phyloP scores from a whole-genome alignment of 2,113 vertebrate genomes.

The Nerophis ophidion region DNA sequence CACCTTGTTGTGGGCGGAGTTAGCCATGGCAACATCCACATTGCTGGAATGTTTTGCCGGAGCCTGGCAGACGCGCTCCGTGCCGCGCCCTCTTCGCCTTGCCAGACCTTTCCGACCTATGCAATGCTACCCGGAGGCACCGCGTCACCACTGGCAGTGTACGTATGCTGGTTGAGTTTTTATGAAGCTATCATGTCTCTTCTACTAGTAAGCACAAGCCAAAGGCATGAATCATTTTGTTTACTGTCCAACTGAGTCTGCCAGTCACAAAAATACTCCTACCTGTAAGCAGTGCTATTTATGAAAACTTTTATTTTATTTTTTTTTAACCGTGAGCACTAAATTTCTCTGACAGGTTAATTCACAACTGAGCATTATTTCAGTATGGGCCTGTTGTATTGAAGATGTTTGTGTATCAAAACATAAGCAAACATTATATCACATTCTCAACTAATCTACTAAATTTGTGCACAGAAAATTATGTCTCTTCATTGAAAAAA shows the following conservation, averaged over 20 bases:
- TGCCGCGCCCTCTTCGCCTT: slow-evolving; percentile 49
- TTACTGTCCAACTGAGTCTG: background rate
- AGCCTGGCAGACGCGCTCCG: slow-evolving; percentile 48
- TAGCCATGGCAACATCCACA: slow-evolving; percentile 61
- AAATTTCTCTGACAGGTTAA: no score
- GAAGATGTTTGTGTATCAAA: no score
- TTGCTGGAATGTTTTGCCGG: slow-evolving; percentile 74
- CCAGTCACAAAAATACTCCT: background rate
- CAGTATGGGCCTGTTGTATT: no score
- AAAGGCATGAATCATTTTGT: background rate
- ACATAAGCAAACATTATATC: no score
- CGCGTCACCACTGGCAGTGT: slow-evolving; percentile 59
- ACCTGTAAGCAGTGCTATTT: no score
- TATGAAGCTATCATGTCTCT: background rate
- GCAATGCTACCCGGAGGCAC: slow-evolving; percentile 73
- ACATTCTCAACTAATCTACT: no score
- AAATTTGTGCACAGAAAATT: no score
- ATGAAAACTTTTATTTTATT: no score
- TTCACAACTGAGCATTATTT: no score
- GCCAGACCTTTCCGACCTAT: slow-evolving; percentile 67
- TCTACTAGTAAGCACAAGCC: background rate
- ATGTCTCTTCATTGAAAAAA: no score
- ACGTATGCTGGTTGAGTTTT: slow-evolving; percentile 56
- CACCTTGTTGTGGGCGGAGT: slow-evolving; percentile 34
- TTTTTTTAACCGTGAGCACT: no score